Evolutionary conservation across 2,113 vertebrate species (phyloP).

Genomic region (Psammodynastes pulverulentus): DNA sequence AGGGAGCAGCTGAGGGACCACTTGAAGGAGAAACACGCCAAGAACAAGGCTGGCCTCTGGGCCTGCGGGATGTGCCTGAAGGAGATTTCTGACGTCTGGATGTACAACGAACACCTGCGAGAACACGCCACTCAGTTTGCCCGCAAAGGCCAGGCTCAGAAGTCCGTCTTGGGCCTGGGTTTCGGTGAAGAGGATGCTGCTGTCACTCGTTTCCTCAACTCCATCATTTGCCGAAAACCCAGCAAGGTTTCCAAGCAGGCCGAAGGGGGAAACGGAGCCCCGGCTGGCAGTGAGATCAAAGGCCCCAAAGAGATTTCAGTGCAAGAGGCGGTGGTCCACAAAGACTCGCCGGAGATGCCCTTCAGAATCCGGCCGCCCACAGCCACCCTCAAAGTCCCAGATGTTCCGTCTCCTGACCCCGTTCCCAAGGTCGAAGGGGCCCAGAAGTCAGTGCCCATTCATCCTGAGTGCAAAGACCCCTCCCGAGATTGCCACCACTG

Average conservation of each 20-base stretch:
- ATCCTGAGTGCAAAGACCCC: constrained; percentile 92
- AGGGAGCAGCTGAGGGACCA: constrained; percentile 91
- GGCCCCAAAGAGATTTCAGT: constrained; percentile 46
- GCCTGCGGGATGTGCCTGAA: constrained; percentile 96
- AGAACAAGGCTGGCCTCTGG: constrained; percentile 89
- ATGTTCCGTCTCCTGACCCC: constrained; percentile 66
- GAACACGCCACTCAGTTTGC: constrained; percentile 94
- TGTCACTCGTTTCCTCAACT: constrained; percentile 83
- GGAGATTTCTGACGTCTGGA: constrained; percentile 93
- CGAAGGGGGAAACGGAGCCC: constrained; percentile 53
- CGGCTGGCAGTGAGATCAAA: constrained; percentile 58
- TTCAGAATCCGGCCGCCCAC: constrained; percentile 58
- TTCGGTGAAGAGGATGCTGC: constrained; percentile 76
- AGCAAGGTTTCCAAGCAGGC: constrained; percentile 66
- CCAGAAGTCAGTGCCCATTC: constrained; percentile 77
- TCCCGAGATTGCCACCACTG: constrained; percentile 98
- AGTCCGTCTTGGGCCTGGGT: constrained; percentile 76
- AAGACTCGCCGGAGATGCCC: constrained; percentile 57
- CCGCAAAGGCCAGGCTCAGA: constrained; percentile 83
- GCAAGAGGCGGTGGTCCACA: constrained; percentile 51
- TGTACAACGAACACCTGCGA: constrained; percentile 95
- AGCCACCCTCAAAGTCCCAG: constrained; percentile 27
- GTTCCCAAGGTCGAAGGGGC: constrained; percentile 66
- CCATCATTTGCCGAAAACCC: constrained; percentile 78
- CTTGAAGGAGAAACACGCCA: constrained; percentile 89